Evolutionary conservation across 2,888 invertebrate species (phyloP).

Genomic region (Uropetala carovei): DNA sequence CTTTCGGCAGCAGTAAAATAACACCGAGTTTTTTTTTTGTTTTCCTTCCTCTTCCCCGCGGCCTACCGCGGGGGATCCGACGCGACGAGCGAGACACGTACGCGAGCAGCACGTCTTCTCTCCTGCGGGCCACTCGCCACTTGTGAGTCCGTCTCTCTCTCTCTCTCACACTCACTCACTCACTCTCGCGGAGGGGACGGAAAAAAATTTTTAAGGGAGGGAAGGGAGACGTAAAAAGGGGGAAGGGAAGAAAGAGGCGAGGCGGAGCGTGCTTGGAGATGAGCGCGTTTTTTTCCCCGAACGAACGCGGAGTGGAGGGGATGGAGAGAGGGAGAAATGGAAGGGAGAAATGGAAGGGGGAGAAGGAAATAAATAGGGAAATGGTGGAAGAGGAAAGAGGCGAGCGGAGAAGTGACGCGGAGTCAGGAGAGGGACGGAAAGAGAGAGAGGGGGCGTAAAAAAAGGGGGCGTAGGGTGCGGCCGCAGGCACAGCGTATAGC

Average conservation of each 20-base stretch:
- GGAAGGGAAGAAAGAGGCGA: background rate
- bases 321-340: background rate
- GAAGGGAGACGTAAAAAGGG: background rate
- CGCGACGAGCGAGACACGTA: background rate
- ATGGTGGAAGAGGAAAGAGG: background rate
- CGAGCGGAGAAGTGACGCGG: background rate
- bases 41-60: background rate
- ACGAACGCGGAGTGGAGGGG: slow-evolving; percentile 14
- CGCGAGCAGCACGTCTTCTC: background rate
- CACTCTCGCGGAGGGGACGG: background rate
- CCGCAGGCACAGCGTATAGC: background rate
- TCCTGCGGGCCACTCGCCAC: slow-evolving; percentile 51
- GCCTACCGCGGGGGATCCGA: background rate
- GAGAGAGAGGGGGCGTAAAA: background rate
- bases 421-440: background rate
- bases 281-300: slow-evolving; percentile 9
- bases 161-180: too few relatives aligned
- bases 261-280: background rate
- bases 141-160: slow-evolving; percentile 23
- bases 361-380: background rate
- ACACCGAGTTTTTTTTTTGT: background rate
- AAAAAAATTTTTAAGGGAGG: background rate
- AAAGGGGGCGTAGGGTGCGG: background rate
- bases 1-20: background rate
- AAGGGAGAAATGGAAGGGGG: slow-evolving; percentile 17